Percentiles rank a stretch among this genome's conserved stretches.
These are phyloP conservation scores for Esox niger DNA, from an alignment of 2,113 vertebrate genomes.

Conservation along the genomic window DNA sequence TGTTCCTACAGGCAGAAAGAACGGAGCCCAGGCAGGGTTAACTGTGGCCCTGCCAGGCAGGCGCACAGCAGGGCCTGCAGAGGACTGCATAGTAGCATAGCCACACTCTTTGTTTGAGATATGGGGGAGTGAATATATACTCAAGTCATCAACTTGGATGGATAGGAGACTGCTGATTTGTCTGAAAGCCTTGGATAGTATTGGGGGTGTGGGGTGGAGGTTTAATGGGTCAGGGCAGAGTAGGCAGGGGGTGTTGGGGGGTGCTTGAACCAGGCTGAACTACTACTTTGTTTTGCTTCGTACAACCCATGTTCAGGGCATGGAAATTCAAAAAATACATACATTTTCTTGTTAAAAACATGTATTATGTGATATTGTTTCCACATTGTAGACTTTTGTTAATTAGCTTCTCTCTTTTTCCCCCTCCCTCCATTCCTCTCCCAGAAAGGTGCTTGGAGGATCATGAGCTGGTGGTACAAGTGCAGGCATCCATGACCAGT, in stretches of 20 bases:
- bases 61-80: neutral
- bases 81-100: neutral
- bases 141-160: neutral
- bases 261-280: neutral
- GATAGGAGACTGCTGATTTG: neutral
- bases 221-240: neutral
- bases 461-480: constrained; percentile 82
- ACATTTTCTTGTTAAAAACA: neutral
- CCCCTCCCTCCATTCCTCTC: neutral
- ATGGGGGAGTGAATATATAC: neutral
- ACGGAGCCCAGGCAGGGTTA: neutral
- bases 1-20: neutral
- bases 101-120: neutral
- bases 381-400: too few relatives aligned
- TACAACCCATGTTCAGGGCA: neutral
- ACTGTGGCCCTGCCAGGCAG: neutral
- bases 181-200: neutral
- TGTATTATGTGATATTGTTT: neutral
- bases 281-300: neutral
- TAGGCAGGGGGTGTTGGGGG: neutral
- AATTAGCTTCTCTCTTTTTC: too few relatives aligned
- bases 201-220: neutral
- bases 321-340: neutral
- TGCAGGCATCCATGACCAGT: constrained; percentile 79
- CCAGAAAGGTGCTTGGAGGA: constrained; percentile 86